Conservation (phyloP, 2,113 vertebrate genomes). For the Seriola rivoliana region DNA sequence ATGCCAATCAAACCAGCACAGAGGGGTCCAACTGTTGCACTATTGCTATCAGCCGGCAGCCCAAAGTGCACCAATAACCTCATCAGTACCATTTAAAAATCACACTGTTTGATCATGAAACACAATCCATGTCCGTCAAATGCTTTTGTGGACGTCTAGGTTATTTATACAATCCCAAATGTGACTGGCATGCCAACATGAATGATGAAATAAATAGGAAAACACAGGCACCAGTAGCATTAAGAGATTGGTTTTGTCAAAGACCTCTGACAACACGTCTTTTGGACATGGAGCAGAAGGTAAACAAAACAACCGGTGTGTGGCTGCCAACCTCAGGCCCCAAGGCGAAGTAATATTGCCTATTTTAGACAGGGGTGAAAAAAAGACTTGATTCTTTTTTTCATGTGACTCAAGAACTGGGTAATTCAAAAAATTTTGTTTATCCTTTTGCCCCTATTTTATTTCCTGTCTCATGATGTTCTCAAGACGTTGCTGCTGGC, state of each 20-base stretch:
- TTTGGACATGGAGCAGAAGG: conserved; percentile 70
- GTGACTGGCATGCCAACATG: conserved; percentile 57
- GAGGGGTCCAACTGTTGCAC: conserved; percentile 10
- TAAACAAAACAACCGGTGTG: conserved; percentile 72
- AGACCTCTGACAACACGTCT: conserved; percentile 73
- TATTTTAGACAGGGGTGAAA: conserved; percentile 6
- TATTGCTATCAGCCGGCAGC: background rate
- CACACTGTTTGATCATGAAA: conserved; percentile 45
- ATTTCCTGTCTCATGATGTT: conserved; percentile 62
- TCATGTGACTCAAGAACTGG: conserved; percentile 43
- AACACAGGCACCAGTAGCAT: conserved; percentile 51
- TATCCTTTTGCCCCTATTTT: conserved; percentile 35
- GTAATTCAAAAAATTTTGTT: conserved; percentile 34
- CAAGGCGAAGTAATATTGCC: conserved; percentile 32
- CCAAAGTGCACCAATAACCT: conserved; percentile 51
- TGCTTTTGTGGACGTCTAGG: conserved; percentile 51
- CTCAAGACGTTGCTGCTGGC: conserved; percentile 67
- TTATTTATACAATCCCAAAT: conserved; percentile 61
- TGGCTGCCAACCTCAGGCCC: conserved; percentile 55
- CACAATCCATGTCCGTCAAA: conserved; percentile 68
- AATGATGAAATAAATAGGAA: conserved; percentile 31
- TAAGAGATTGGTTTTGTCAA: conserved; percentile 65
- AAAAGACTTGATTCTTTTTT: background rate
- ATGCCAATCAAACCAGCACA: background rate
- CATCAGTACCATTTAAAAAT: conserved; percentile 64